phyloP scores from a whole-genome alignment of 2,888 invertebrate genomes.

The Hyles lineata region DNA sequence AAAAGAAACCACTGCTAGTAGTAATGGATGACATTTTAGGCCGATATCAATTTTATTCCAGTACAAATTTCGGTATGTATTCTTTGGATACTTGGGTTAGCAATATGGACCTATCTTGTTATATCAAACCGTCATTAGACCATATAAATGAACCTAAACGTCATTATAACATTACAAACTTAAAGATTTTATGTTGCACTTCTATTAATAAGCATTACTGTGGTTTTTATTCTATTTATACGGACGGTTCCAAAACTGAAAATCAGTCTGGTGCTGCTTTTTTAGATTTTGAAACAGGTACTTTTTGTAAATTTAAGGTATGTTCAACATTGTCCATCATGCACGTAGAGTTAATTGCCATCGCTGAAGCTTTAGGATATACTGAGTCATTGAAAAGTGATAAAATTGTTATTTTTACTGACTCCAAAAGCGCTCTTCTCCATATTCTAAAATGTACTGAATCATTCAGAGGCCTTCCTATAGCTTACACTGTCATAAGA shows the following conservation, averaged over 20 bases:
- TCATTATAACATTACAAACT: not conserved
- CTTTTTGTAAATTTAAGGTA: slow-evolving; percentile 4
- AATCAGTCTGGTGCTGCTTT: not conserved
- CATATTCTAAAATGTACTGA: not conserved
- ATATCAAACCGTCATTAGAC: not conserved
- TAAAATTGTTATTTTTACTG: slow-evolving; percentile 3
- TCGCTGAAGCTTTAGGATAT: slow-evolving; percentile 3
- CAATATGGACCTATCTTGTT: not conserved
- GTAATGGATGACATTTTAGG: not conserved
- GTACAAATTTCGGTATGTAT: not conserved
- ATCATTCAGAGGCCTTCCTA: slow-evolving; percentile 4
- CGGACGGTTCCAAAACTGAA: no score
- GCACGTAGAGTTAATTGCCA: not conserved
- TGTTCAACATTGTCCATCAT: slow-evolving; percentile 1
- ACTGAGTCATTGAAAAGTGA: not conserved
- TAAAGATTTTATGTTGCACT: no score
- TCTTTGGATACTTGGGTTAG: not conserved
- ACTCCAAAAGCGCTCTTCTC: slow-evolving; percentile 8
- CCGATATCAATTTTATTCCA: not conserved
- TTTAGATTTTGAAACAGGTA: not conserved
- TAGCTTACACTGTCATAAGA: not conserved
- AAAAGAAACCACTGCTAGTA: slow-evolving; percentile 4
- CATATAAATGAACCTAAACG: not conserved
- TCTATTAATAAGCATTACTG: no score
- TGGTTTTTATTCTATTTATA: no score